phyloP scores from a whole-genome alignment of 2,113 vertebrate genomes.

The Prolemur simus region DNA sequence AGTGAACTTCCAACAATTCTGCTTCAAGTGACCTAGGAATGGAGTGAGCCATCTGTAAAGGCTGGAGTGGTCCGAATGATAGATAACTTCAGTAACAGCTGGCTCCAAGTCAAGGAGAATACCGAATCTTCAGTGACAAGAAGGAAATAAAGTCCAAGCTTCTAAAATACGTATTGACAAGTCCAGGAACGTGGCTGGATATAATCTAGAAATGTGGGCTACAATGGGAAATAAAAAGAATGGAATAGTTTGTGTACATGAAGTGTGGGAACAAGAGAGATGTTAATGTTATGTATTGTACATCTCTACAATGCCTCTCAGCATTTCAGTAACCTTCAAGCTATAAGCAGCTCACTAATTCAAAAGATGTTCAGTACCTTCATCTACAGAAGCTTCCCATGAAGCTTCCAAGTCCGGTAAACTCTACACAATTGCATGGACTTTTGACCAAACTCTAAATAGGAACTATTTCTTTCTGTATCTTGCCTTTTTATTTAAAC shows the following conservation, averaged over 20 bases:
- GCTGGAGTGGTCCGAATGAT: constrained; percentile 65
- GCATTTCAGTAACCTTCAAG: background rate
- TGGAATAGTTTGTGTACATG: background rate
- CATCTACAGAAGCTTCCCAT: background rate
- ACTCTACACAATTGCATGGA: background rate
- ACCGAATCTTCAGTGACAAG: constrained; percentile 72
- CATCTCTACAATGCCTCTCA: background rate
- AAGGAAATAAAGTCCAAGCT: constrained; percentile 17
- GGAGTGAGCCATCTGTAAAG: constrained; percentile 30
- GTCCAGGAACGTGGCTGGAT: constrained; percentile 94
- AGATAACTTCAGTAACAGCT: constrained; percentile 61
- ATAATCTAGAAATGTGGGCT: constrained; percentile 92
- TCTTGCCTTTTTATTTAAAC: background rate
- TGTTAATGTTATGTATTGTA: background rate
- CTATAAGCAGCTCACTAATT: background rate
- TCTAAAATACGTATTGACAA: constrained; percentile 86
- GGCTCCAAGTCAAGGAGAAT: constrained; percentile 73
- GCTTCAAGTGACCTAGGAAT: constrained; percentile 51
- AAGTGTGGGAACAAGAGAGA: fast-evolving
- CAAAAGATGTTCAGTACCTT: background rate
- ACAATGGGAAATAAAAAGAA: constrained; percentile 53
- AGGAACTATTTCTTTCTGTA: background rate
- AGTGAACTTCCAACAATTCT: constrained; percentile 63
- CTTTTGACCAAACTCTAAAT: background rate
- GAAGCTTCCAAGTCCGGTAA: background rate